Evolutionary conservation across 2,888 invertebrate genomes (phyloP).

Genomic region (Flexamia atlantica): DNA sequence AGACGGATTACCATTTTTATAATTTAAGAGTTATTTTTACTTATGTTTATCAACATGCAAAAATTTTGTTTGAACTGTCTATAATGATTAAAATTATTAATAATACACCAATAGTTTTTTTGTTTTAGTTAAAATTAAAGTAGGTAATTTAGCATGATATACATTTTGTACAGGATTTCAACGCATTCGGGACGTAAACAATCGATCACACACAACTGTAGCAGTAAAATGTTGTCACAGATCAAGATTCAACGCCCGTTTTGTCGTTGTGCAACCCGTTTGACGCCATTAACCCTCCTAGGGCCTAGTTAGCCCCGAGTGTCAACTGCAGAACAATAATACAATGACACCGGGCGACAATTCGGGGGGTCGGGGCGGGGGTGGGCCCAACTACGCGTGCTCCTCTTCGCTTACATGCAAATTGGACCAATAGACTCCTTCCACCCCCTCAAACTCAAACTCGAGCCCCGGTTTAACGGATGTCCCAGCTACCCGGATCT

Average conservation of each 20-base stretch:
- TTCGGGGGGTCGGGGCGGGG: slow-evolving; percentile 6
- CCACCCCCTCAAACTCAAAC: slow-evolving; percentile 47
- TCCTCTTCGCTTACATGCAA: slow-evolving; percentile 59
- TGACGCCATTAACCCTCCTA: neutral
- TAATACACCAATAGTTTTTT: too few relatives aligned
- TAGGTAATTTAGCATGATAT: too few relatives aligned
- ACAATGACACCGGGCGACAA: neutral
- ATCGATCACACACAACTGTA: too few relatives aligned
- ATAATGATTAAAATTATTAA: too few relatives aligned
- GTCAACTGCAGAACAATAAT: slow-evolving; percentile 19
- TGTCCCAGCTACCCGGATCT: slow-evolving; percentile 46
- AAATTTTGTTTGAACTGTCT: too few relatives aligned
- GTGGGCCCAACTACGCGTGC: slow-evolving; percentile 48
- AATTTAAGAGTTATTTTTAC: too few relatives aligned
- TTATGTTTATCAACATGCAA: too few relatives aligned
- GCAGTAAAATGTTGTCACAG: too few relatives aligned
- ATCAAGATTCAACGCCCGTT: neutral
- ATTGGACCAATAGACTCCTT: slow-evolving; percentile 59
- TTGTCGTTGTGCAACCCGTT: neutral
- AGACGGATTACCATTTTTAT: too few relatives aligned
- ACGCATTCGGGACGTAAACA: too few relatives aligned
- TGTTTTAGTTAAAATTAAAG: too few relatives aligned
- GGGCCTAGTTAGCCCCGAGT: neutral
- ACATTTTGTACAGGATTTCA: too few relatives aligned
- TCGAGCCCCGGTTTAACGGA: slow-evolving; percentile 50